These are phyloP conservation scores for Nomia melanderi DNA, from an alignment of 1,140 invertebrate species.

Conservation along the genomic window DNA sequence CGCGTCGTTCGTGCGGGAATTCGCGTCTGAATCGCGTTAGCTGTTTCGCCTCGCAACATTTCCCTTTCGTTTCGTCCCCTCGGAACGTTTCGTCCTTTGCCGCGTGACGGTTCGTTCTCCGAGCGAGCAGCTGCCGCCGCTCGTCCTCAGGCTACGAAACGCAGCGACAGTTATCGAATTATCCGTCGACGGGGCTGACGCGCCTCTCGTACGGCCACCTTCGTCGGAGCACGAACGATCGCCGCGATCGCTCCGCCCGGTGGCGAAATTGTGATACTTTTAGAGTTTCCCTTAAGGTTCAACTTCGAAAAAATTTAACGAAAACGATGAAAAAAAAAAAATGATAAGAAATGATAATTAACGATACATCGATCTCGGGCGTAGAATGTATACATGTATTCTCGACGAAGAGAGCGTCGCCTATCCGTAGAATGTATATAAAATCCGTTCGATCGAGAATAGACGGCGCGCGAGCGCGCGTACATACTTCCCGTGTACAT, in stretches of 20 bases:
- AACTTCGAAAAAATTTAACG: not conserved
- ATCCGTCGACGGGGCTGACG: not conserved
- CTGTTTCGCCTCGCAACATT: not conserved
- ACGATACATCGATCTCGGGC: conserved; percentile 4
- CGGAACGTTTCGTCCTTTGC: not conserved
- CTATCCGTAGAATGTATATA: conserved; percentile 28
- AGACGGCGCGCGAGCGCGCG: conserved; percentile 3
- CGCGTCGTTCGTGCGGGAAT: not conserved
- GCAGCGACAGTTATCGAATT: not conserved
- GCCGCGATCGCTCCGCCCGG: not conserved
- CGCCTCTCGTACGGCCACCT: not conserved
- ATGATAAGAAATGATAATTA: no score
- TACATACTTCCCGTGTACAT: conserved; percentile 28
- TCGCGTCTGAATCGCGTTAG: no score
- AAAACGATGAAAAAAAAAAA: no score
- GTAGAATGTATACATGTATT: conserved; percentile 14
- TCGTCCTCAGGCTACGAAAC: not conserved
- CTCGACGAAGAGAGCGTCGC: not conserved
- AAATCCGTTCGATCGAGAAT: conserved; percentile 6
- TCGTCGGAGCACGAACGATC: not conserved
- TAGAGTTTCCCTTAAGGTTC: not conserved
- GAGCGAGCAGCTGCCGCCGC: not conserved
- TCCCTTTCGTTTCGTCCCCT: not conserved
- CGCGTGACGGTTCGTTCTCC: no score
- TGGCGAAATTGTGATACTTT: conserved; percentile 28